Percentiles rank a stretch among this genome's conserved stretches.
Evolutionary conservation across 37 sponge, comb jelly and placozoan genomes (phyloP).

Genomic region (Sycon ciliatum): DNA sequence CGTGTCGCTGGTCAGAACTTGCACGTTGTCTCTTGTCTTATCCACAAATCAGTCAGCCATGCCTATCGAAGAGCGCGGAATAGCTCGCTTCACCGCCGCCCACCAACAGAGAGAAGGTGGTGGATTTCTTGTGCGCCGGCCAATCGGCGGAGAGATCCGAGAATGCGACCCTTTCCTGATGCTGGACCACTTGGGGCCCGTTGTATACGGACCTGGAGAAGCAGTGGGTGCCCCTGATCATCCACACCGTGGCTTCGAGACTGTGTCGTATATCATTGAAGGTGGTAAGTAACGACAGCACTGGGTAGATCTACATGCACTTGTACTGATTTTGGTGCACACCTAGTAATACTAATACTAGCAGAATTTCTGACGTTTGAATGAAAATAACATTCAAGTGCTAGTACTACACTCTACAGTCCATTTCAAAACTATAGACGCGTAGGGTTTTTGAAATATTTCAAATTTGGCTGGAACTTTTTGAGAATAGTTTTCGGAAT

Average conservation of each 20-base stretch:
- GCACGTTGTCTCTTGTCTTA: no score
- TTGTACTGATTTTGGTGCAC: not conserved
- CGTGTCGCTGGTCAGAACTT: no score
- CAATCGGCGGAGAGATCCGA: constrained; percentile 41
- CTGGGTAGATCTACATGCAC: not conserved
- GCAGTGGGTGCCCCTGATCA: constrained; percentile 93
- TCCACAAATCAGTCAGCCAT: no score
- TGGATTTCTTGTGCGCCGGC: constrained; percentile 57
- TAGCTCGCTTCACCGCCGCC: constrained; percentile 38
- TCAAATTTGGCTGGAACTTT: no score
- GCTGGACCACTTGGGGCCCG: constrained; percentile 75
- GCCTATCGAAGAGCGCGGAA: constrained; percentile 31
- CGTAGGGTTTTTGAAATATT: no score
- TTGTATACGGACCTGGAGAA: constrained; percentile 60
- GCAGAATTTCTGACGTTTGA: no score
- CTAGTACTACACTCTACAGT: no score
- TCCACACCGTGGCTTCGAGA: constrained; percentile 94
- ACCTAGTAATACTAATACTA: no score
- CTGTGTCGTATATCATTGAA: constrained; percentile 59
- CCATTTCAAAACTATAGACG: no score
- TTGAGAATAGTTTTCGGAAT: no score
- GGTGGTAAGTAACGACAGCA: no score
- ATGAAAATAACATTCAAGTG: no score
- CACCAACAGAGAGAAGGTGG: constrained; percentile 65
- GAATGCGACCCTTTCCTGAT: constrained; percentile 81